These are phyloP conservation scores for Hemicordylus capensis DNA, from an alignment of 2,113 vertebrate species.

Conservation along the genomic window DNA sequence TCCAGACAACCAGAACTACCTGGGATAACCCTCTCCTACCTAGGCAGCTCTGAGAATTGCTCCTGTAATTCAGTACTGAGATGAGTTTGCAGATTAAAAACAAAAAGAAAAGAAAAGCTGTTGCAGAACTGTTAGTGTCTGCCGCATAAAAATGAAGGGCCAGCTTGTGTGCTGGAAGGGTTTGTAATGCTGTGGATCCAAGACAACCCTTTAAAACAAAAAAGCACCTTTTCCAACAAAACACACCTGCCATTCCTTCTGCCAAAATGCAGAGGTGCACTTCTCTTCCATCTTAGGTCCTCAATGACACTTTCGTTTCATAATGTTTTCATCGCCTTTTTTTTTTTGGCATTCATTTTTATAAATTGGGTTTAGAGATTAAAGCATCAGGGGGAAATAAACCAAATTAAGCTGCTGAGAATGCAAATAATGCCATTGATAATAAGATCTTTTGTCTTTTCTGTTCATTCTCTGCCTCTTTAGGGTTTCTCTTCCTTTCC, in stretches of 20 bases:
- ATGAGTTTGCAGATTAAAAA: neutral
- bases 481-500: neutral
- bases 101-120: neutral
- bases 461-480: neutral
- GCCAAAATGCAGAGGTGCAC: neutral
- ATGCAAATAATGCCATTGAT: conserved; percentile 35
- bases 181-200: neutral
- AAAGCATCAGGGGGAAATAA: neutral
- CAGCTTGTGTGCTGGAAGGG: neutral
- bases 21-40: too few species aligned
- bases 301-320: conserved; percentile 15
- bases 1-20: too few species aligned
- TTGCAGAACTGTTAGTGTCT: neutral
- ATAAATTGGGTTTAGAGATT: conserved; percentile 10
- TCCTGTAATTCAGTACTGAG: neutral
- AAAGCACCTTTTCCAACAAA: neutral
- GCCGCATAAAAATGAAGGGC: neutral
- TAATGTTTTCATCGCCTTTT: conserved; percentile 1
- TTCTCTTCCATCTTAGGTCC: neutral
- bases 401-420: conserved; percentile 11
- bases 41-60: too few species aligned
- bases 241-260: neutral
- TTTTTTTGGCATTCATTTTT: neutral
- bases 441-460: conserved; percentile 21
- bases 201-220: neutral